Percentiles rank a stretch among this genome's conserved stretches.
Conservation (phyloP, 2,113 vertebrate genomes). For the Gallinago paraguaiae region DNA sequence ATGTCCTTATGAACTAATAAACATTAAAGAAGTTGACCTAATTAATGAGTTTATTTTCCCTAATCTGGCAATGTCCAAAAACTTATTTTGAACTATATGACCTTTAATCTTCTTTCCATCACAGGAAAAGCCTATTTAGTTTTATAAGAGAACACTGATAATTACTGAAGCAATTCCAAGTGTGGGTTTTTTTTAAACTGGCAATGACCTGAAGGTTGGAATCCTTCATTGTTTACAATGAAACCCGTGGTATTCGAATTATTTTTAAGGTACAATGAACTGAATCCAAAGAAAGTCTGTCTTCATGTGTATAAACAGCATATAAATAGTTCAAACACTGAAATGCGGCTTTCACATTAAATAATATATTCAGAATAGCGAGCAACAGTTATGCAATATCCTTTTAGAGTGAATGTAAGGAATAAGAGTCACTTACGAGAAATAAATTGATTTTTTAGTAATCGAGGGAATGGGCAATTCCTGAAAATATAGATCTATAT, state of each 20-base stretch:
- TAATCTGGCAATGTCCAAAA: neutral
- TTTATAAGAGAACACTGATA: slow-evolving; percentile 51
- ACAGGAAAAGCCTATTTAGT: slow-evolving; percentile 62
- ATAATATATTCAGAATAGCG: neutral
- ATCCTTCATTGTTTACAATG: slow-evolving; percentile 44
- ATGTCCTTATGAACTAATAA: neutral
- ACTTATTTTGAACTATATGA: slow-evolving; percentile 26
- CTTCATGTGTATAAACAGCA: neutral
- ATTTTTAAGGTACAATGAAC: slow-evolving; percentile 42
- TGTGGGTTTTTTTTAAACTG: neutral
- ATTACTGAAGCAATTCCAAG: slow-evolving; percentile 43
- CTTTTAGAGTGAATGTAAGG: neutral
- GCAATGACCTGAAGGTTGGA: slow-evolving; percentile 35
- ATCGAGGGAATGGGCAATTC: slow-evolving; percentile 9
- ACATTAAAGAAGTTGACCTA: neutral
- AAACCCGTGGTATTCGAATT: slow-evolving; percentile 34
- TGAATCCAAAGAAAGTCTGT: neutral
- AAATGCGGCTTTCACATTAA: neutral
- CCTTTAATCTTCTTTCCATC: slow-evolving; percentile 55
- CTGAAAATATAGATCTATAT: slow-evolving; percentile 16
- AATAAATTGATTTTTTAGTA: slow-evolving; percentile 46
- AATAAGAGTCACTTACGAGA: slow-evolving; percentile 36
- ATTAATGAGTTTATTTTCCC: slow-evolving; percentile 47
- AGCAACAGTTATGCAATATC: slow-evolving; percentile 11
- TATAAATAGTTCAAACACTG: slow-evolving; percentile 35